Conservation (phyloP, 1,140 invertebrate species). For the Drosophila serrata region DNA sequence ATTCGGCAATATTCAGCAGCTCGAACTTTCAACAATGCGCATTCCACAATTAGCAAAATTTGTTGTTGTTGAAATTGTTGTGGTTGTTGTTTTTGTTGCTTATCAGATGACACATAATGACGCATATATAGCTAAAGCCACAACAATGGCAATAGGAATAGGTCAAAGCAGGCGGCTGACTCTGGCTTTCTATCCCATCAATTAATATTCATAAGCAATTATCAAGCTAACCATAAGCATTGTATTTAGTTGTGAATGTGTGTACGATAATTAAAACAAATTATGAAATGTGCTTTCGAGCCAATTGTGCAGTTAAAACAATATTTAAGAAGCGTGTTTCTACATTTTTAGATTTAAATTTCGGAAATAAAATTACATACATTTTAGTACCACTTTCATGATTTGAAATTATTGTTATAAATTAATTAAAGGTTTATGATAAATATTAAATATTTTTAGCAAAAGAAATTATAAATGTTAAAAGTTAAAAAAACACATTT, state of each 20-base stretch:
- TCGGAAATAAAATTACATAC: too few relatives aligned
- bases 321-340: background rate
- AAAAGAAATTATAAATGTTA: background rate
- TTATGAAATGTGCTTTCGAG: constrained; percentile 70
- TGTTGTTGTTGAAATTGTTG: background rate
- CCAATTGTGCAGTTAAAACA: constrained; percentile 19
- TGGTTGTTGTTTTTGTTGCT: constrained; percentile 9
- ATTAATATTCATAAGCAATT: constrained; percentile 79
- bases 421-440: background rate
- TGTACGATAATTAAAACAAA: constrained; percentile 72
- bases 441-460: background rate
- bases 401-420: background rate
- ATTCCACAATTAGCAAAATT: constrained; percentile 7
- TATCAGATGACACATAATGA: constrained; percentile 66
- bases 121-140: constrained; percentile 27
- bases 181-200: constrained; percentile 54
- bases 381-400: background rate
- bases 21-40: constrained; percentile 6
- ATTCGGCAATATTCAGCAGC: constrained; percentile 8
- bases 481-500: too few relatives aligned
- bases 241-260: constrained; percentile 11
- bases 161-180: constrained; percentile 9
- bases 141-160: constrained; percentile 17
- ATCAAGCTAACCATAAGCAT: constrained; percentile 35
- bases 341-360: too few relatives aligned